Percentiles rank a stretch among this genome's conserved stretches.
Conservation (phyloP, 2,113 vertebrate species). For the Rhodinocichla rosea region DNA sequence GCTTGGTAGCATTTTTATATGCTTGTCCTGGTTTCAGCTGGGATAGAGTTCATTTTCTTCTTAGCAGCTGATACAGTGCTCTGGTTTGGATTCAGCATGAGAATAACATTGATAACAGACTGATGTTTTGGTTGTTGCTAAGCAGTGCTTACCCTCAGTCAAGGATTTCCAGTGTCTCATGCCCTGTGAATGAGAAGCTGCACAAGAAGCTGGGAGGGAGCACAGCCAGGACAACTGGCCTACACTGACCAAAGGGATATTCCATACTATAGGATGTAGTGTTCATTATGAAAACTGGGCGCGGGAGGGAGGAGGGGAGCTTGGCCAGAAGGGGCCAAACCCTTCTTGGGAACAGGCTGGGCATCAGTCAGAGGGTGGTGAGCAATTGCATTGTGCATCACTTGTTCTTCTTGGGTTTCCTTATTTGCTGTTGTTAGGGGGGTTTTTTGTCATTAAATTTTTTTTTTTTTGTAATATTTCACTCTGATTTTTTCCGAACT, state of each 20-base stretch:
- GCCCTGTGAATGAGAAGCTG: neutral
- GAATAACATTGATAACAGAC: neutral
- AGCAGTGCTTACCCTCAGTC: neutral
- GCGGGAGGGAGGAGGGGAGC: accelerated
- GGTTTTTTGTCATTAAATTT: neutral
- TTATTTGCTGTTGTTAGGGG: neutral
- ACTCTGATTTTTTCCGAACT: accelerated
- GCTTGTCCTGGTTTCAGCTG: neutral
- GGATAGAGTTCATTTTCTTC: neutral
- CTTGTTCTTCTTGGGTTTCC: neutral
- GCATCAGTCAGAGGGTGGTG: neutral
- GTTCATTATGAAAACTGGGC: neutral
- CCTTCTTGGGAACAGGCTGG: neutral
- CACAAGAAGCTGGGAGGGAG: neutral
- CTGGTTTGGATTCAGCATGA: neutral
- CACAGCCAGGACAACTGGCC: neutral
- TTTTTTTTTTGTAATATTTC: neutral
- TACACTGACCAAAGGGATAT: neutral
- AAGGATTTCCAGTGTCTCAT: neutral
- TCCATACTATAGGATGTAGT: neutral
- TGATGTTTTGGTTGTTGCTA: neutral
- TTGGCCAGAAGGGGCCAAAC: neutral
- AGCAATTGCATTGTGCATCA: neutral
- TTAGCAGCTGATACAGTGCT: neutral
- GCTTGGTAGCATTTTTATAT: neutral